Evolutionary conservation across 2,888 invertebrate genomes (phyloP), one percentile per base, ranked within the genome.

Genomic region (Eupithecia inturbata): DNA sequence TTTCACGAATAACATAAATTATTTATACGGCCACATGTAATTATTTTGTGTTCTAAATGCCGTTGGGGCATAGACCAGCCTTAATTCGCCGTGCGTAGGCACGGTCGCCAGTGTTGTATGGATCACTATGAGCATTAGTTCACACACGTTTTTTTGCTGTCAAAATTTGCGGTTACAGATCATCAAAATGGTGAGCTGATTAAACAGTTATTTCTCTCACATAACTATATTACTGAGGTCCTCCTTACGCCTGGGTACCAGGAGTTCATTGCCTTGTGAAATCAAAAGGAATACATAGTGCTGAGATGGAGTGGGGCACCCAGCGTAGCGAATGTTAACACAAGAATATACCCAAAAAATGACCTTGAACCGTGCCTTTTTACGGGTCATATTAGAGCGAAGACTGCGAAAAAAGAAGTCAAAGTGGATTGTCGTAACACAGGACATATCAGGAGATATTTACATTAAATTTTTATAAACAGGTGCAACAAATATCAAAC

Each of bases 211-310:
- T 68, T 68, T 63, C 71, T 28, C 60, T 12, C 63, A 22, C 63
- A 67, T 67, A 22, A 75, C 41, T 71, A 70, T 62, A 62, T 62
- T 60, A 68, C 26, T 63, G 22, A 64, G 57, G 57, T 57, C 57
- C 26, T 53, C 4, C 14, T 57, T 0, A 57, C 12, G 57, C 5
- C 22, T 57, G 26, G 12, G 22, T 57, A 22, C 57, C 57, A 12
- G 67, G 66, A 74, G 75, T 75, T 75, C 75, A 69, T 68, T 72
- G 77, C 57, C 74, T 74, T 67, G 16, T 57, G 71, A 67, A 73
- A 28, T 67, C 57, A 57, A 64, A 68, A 28, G n/a, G 45, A 14
- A 63, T 31, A 62, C 28, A 31, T 53, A 53, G 49, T 62, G 28
- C 28, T 10, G 26, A 57, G 57, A 57, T 57, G 57, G 53, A 53